A percentile compares a stretch with the other conserved stretches of the same genome.
phyloP scores from a whole-genome alignment of 1,140 invertebrate genomes.

The Rhynchophorus ferrugineus region DNA sequence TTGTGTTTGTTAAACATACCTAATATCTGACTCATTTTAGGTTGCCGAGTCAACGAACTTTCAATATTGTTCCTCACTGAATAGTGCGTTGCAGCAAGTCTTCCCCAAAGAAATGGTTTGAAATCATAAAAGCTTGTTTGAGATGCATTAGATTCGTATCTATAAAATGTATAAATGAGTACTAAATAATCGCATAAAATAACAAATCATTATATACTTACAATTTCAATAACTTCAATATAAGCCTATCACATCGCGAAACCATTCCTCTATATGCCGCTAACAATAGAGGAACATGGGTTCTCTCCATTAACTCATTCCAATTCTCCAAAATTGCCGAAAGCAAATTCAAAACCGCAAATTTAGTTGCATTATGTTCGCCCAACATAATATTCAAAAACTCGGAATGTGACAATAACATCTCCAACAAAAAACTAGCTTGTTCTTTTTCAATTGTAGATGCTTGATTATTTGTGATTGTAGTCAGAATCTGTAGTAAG shows the following conservation, averaged over 20 bases:
- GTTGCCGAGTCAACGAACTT: conserved; percentile 58
- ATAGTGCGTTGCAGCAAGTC: conserved; percentile 66
- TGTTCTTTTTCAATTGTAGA: conserved; percentile 42
- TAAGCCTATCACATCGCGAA: conserved; percentile 47
- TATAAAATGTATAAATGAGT: conserved; percentile 15
- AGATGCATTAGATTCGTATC: conserved; percentile 28
- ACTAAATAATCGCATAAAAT: background rate
- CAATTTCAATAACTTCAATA: conserved; percentile 31
- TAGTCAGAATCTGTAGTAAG: conserved; percentile 49
- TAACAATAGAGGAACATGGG: conserved; percentile 62
- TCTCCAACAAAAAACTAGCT: conserved; percentile 55
- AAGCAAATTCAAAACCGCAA: conserved; percentile 53
- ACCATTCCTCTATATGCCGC: conserved; percentile 63
- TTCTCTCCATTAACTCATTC: conserved; percentile 50
- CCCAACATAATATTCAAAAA: conserved; percentile 59
- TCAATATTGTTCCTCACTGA: conserved; percentile 53
- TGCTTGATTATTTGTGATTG: conserved; percentile 47
- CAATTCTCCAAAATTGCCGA: conserved; percentile 52
- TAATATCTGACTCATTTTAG: conserved; percentile 62
- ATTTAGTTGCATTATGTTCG: conserved; percentile 47
- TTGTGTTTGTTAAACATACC: conserved; percentile 44
- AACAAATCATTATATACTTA: conserved; percentile 24
- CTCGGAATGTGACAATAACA: conserved; percentile 67
- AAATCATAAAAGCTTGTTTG: conserved; percentile 49
- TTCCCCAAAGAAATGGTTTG: conserved; percentile 73